Evolutionary conservation across 1,140 invertebrate genomes (phyloP), one percentile per base, ranked within the genome.

Genomic region (Halotydeus destructor): DNA sequence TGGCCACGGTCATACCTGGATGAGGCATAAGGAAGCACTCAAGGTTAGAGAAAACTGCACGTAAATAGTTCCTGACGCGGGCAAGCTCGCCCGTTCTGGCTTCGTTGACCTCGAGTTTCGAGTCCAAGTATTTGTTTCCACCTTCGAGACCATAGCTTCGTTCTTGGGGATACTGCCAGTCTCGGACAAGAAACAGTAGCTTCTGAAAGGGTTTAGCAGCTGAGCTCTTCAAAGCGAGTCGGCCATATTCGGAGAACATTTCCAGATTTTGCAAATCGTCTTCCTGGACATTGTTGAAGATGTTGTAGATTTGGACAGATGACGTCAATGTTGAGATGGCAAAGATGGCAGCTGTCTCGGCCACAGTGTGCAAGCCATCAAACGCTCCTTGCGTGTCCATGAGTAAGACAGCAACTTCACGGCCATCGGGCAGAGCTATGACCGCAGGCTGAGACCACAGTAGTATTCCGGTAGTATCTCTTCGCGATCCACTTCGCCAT

Each of bases 121-220:
- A 36, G 49, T 86, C 73, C 6, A 99, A 62, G 28, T 98, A 77
- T 52, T 73, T 67, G 46, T 75, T 66, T 1, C 94, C 94, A 11
- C 94, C 94, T 1, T 76, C 63, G 0, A 74, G 68, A 0, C 94
- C 94, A 62, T 93, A 99, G 5, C 74, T 63, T 6, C 82, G 80
- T 60, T 98, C 91, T 60, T 98, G 98, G 0, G 91, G 89, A 60
- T 84, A 97, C 60, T 84, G 84, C 93, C 93, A 99, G 63, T 98
- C 93, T 42, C 93, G 66, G 1, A 99, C 79, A 5, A 98, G 69
- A 62, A 99, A 98, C 54, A 88, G 76, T 26, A 99, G 64, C 54
- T 77, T 73, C 65, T 98, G 54, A 39, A 57, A 57, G 4, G 43
- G 80, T 82, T 51, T 76, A 70, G 31, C 78, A 44, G 60, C 78